Evolutionary conservation across 2,113 vertebrate genomes (phyloP), one percentile per base, ranked within the genome.

Genomic region (Trogon melanurus): DNA sequence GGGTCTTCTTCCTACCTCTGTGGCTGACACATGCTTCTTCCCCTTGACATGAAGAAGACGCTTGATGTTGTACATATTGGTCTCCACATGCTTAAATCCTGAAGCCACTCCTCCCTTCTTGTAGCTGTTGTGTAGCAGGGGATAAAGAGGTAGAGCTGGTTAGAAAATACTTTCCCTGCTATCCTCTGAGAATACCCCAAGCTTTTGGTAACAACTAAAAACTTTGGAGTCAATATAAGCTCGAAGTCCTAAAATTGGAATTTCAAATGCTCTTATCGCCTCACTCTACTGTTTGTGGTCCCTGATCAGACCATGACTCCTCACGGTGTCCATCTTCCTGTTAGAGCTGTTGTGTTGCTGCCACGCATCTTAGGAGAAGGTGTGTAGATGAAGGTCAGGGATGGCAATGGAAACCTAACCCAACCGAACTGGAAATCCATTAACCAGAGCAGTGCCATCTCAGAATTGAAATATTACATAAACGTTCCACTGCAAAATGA

Each of bases 51-150:
- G 99, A 90, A 99, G 98, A 79, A 99, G 94, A 10, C 99, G 98
- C 58, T 98, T 97, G 94, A 99, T 97, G 83, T 98, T 98, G 97
- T 99, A 99, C 95, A 97, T 89, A 25, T 99, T 99, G n/a, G 98
- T 98, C 93, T 99, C 99, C 53, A 99, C 98, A 0, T 99, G 99
- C 70, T 98, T 97, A 91, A 99, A 99, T 34, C 99, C 99, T 3
- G 99, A 99, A 32, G 98, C 98, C 75, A 98, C 97, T 16, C 99
- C 99, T 15, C 99, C 99, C 91, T 98, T 99, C 97, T 99, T 99
- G 97, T 99, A 99, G 94, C 99, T 99, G 97, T 74, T 75, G 54
- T 26, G 56, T 15, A 60, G 58, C 53, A 85, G 44, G 23, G 11
- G 74, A 73, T 20, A 47, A 79, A 80, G 29, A 86, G n/a, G 76